Percentiles rank a stretch among this genome's conserved stretches.
Evolutionary conservation across 2,888 invertebrate genomes (phyloP).

Genomic region (Callinectes sapidus): DNA sequence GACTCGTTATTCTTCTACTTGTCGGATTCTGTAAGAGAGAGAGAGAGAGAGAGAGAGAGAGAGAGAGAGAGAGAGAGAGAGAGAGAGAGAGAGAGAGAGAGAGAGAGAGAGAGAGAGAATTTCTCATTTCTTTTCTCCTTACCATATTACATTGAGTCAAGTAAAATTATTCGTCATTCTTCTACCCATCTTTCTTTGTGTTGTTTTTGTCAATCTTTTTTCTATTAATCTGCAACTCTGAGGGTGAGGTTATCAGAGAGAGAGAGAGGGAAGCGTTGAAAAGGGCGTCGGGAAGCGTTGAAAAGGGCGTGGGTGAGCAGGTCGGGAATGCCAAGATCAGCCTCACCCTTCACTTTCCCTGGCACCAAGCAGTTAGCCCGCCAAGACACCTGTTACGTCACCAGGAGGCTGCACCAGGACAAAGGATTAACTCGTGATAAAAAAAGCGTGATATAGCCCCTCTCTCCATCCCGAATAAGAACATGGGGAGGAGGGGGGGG

Average conservation of each 20-base stretch:
- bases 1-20: background rate
- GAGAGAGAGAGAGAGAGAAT: too few relatives aligned
- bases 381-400: conserved; percentile 15
- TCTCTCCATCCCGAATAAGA: background rate
- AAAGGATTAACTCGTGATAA: background rate
- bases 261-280: background rate
- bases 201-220: too few relatives aligned
- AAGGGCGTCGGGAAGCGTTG: background rate
- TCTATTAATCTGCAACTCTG: background rate
- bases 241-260: background rate
- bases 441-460: background rate
- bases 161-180: background rate
- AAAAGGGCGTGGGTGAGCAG: background rate
- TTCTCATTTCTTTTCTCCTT: background rate
- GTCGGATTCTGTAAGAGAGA: too few relatives aligned
- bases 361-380: conserved; percentile 7
- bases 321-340: background rate
- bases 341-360: conserved; percentile 18
- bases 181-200: background rate
- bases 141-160: background rate
- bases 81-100: too few relatives aligned
- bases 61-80: too few relatives aligned
- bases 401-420: background rate
- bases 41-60: too few relatives aligned
- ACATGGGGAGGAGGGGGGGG: too few relatives aligned